phyloP scores from a whole-genome alignment of 2,113 vertebrate genomes.

The Ophthalmolycus amberensis region DNA sequence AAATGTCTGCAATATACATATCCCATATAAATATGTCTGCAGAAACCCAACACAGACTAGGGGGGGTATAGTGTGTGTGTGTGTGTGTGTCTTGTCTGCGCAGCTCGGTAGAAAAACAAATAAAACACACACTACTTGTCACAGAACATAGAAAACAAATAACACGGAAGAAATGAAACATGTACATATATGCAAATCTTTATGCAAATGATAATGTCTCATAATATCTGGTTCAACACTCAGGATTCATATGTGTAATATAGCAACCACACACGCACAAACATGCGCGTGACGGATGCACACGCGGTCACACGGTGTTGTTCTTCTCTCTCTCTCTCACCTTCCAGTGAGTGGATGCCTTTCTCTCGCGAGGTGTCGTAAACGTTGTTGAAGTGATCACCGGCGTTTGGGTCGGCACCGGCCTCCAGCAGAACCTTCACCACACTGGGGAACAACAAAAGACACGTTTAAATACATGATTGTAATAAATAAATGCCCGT shows the following conservation, averaged over 20 bases:
- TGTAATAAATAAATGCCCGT: neutral
- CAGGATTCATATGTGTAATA: constrained; percentile 80
- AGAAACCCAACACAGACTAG: constrained; percentile 73
- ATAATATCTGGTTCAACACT: constrained; percentile 66
- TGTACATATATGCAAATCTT: constrained; percentile 84
- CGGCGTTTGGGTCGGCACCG: constrained; percentile 91
- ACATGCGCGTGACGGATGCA: neutral
- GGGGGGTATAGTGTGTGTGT: constrained; percentile 41
- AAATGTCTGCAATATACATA: constrained; percentile 99
- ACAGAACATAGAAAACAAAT: constrained; percentile 73
- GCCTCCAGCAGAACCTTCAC: constrained; percentile 89
- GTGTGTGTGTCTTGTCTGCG: constrained; percentile 37
- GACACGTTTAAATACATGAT: neutral
- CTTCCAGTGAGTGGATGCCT: constrained; percentile 94
- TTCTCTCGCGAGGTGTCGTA: constrained; percentile 93
- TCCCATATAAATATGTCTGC: constrained; percentile 89
- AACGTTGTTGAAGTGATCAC: constrained; percentile 94
- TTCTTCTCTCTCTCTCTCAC: constrained; percentile 73
- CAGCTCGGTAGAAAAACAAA: constrained; percentile 73
- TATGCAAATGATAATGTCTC: constrained; percentile 71
- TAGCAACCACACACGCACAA: constrained; percentile 39
- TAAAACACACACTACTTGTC: constrained; percentile 67
- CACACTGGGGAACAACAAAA: constrained; percentile 79
- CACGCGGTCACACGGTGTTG: constrained; percentile 3
- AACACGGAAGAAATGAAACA: constrained; percentile 75